Evolutionary conservation across 2,888 invertebrate species (phyloP).

Genomic region (Empis livida): DNA sequence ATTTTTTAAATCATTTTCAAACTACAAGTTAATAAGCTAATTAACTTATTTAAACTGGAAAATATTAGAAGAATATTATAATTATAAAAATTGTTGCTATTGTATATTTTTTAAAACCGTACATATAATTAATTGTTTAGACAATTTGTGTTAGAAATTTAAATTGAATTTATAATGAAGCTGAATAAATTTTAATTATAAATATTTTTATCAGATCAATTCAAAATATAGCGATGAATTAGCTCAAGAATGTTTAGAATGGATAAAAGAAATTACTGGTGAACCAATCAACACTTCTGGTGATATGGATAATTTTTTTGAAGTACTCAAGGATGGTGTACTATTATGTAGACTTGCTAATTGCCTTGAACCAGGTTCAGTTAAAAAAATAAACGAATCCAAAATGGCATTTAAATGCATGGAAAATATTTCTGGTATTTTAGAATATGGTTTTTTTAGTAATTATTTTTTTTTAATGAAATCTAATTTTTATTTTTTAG

Average conservation of each 20-base stretch:
- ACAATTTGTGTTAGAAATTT: too few species aligned
- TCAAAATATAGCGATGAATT: constrained; percentile 94
- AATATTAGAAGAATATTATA: too few species aligned
- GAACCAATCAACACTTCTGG: constrained; percentile 77
- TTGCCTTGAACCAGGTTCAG: constrained; percentile 66
- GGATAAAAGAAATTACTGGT: constrained; percentile 80
- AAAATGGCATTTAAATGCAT: constrained; percentile 95
- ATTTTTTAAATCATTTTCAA: too few species aligned
- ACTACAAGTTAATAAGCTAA: too few species aligned
- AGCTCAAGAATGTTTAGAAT: constrained; percentile 83
- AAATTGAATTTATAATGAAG: too few species aligned
- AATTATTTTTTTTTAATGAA: too few species aligned
- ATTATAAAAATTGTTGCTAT: too few species aligned
- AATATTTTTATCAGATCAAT: constrained; percentile 64
- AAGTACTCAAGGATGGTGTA: constrained; percentile 79
- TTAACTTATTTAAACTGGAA: too few species aligned
- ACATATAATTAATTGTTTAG: too few species aligned
- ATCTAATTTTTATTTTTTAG: constrained; percentile 23
- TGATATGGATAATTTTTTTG: constrained; percentile 88
- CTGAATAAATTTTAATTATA: too few species aligned
- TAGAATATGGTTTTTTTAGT: neutral
- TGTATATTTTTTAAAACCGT: too few species aligned
- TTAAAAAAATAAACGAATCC: constrained; percentile 86
- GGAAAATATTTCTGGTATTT: constrained; percentile 79
- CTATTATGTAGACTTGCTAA: constrained; percentile 85